These are phyloP conservation scores for Meleagris gallopavo DNA, from an alignment of 2,113 vertebrate species.

Conservation along the genomic window DNA sequence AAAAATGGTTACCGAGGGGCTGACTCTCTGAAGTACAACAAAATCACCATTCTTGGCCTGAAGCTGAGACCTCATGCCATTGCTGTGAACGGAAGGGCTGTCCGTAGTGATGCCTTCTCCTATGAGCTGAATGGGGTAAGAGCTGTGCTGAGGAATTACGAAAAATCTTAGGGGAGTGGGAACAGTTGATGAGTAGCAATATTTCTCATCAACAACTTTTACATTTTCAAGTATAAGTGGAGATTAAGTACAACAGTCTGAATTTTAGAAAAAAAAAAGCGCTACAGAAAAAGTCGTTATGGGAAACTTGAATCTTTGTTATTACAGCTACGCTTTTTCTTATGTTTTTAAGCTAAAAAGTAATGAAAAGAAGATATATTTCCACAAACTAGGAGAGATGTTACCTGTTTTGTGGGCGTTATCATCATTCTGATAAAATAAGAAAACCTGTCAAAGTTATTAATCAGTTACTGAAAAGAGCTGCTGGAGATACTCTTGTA, in stretches of 20 bases:
- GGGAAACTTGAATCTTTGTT: background rate
- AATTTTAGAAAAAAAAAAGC: background rate
- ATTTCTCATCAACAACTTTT: background rate
- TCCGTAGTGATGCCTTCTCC: background rate
- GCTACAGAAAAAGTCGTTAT: background rate
- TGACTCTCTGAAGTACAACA: conserved; percentile 36
- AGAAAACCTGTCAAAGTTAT: background rate
- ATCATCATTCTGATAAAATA: background rate
- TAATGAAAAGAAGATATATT: background rate
- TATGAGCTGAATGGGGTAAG: conserved; percentile 43
- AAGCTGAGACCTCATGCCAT: conserved; percentile 28
- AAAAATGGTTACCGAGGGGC: conserved; percentile 59
- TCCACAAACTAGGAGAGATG: background rate
- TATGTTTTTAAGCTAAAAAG: background rate
- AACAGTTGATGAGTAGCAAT: background rate
- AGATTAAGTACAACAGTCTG: background rate
- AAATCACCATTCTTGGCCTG: conserved; percentile 58
- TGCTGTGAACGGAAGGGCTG: conserved; percentile 47
- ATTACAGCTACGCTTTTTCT: background rate
- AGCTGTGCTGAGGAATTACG: background rate
- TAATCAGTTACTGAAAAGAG: background rate
- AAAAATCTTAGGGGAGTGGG: background rate
- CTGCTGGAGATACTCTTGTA: background rate
- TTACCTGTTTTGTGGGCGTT: background rate
- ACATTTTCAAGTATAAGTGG: background rate